These are phyloP conservation scores for Polylopha cassiicola DNA, from an alignment of 2,888 invertebrate genomes.

Conservation along the genomic window DNA sequence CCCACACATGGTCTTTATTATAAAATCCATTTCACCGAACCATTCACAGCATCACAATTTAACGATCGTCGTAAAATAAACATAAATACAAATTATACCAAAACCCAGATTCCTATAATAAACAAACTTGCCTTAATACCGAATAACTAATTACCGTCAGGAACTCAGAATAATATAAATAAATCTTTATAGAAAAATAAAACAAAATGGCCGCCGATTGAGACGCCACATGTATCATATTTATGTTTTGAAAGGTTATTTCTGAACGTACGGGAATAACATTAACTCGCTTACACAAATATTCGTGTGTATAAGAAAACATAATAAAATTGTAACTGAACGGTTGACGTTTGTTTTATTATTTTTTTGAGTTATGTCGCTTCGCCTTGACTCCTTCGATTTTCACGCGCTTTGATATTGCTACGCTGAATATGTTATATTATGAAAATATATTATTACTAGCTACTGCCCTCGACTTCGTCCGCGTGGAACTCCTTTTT, in stretches of 20 bases:
- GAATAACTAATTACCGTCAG: constrained; percentile 44
- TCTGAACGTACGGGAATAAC: constrained; percentile 58
- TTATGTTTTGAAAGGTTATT: constrained; percentile 68
- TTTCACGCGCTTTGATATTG: constrained; percentile 10
- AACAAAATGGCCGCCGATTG: constrained; percentile 41
- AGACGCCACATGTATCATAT: constrained; percentile 69
- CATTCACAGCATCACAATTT: no score
- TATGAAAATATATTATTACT: no score
- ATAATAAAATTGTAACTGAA: constrained; percentile 50
- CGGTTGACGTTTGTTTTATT: constrained; percentile 24
- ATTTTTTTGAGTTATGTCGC: constrained; percentile 25
- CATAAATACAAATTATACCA: no score
- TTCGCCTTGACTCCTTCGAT: constrained; percentile 16
- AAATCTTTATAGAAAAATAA: constrained; percentile 43
- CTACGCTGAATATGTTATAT: no score
- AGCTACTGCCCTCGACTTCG: no score
- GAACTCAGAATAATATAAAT: constrained; percentile 45
- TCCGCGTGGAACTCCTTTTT: no score
- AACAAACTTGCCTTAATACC: constrained; percentile 39
- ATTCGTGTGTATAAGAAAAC: constrained; percentile 56
- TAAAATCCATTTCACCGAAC: no score
- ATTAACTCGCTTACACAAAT: constrained; percentile 55
- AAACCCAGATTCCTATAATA: constrained; percentile 33
- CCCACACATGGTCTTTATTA: no score
- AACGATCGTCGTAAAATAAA: no score